phyloP scores from a whole-genome alignment of 1,140 invertebrate genomes.

The Aphidius ervi region DNA sequence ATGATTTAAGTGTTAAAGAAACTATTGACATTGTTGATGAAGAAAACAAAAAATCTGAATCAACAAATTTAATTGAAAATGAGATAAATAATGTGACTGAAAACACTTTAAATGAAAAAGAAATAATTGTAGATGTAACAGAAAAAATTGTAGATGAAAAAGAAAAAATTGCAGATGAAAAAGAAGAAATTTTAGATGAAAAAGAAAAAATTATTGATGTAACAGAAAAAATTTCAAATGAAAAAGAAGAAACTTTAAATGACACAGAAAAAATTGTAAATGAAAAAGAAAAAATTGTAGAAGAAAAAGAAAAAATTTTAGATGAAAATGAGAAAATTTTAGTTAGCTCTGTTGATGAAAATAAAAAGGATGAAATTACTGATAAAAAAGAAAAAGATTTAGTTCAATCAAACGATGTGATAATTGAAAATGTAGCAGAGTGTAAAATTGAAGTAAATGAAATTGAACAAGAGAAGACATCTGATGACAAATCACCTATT shows the following conservation, averaged over 20 bases:
- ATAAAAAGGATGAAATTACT: conserved; percentile 23
- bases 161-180: background rate
- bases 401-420: conserved; percentile 28
- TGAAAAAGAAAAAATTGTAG: conserved; percentile 13
- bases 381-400: conserved; percentile 46
- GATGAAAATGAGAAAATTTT: conserved; percentile 17
- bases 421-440: conserved; percentile 48
- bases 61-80: background rate
- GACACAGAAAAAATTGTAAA: conserved; percentile 6
- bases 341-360: conserved; percentile 4
- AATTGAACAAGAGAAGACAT: conserved; percentile 30
- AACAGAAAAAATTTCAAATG: background rate
- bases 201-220: background rate
- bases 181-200: too few species aligned
- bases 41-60: background rate
- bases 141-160: conserved; percentile 8
- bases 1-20: background rate
- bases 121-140: conserved; percentile 3
- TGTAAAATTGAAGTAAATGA: conserved; percentile 47
- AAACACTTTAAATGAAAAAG: background rate
- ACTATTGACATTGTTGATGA: conserved; percentile 20
- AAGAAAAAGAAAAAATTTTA: conserved; percentile 2
- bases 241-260: conserved; percentile 10
- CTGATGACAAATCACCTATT: background rate
- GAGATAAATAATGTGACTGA: background rate